A percentile compares a stretch with the other conserved stretches of the same genome.
These are phyloP conservation scores for Cyaniris semiargus DNA, from an alignment of 2,888 invertebrate genomes.

Conservation along the genomic window DNA sequence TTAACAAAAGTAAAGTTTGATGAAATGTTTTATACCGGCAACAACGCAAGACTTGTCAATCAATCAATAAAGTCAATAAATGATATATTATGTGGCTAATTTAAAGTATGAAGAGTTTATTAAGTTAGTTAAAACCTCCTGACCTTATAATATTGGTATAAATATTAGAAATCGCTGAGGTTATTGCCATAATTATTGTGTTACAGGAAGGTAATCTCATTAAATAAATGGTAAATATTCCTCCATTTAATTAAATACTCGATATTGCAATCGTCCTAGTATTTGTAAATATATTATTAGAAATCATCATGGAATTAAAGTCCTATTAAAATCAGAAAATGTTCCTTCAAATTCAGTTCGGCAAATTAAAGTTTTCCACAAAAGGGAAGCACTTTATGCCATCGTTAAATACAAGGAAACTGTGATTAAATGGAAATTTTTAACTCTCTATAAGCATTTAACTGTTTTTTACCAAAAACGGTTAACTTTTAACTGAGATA, in stretches of 20 bases:
- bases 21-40: too few relatives aligned
- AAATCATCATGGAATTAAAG: constrained; percentile 1
- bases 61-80: too few relatives aligned
- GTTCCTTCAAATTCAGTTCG: not conserved
- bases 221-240: constrained; percentile 14
- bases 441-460: not conserved
- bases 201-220: constrained; percentile 16
- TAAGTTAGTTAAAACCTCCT: not conserved
- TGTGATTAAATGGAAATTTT: constrained; percentile 1
- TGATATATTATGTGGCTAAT: too few relatives aligned
- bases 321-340: not conserved
- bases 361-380: not conserved
- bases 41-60: too few relatives aligned
- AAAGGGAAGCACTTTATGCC: not conserved
- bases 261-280: not conserved
- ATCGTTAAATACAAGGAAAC: not conserved
- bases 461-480: constrained; percentile 5
- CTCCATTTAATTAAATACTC: not conserved
- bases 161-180: constrained; percentile 16
- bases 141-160: constrained; percentile 1
- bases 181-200: constrained; percentile 20
- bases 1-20: too few relatives aligned
- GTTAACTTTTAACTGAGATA: not conserved
- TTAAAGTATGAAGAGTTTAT: not conserved
- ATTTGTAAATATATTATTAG: constrained; percentile 10